These are phyloP conservation scores for Garrulus glandarius DNA, from an alignment of 2,797 vertebrate genomes.

Conservation along the genomic window DNA sequence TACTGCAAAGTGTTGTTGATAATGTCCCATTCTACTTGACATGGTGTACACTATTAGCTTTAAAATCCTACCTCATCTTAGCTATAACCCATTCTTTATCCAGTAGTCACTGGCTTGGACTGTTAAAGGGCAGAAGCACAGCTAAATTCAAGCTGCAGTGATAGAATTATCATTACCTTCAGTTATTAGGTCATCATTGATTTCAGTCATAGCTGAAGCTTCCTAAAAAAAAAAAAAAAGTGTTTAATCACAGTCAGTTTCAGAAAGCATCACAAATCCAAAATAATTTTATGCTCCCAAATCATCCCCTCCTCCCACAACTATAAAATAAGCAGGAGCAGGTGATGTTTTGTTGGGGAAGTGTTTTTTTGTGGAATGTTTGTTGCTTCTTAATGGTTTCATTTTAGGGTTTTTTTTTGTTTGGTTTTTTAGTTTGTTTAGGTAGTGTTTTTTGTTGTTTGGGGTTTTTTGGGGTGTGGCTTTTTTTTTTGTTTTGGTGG, in stretches of 20 bases:
- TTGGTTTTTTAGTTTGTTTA: neutral
- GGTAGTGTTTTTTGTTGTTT: too few relatives aligned
- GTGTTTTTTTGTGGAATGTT: neutral
- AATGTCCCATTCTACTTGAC: neutral
- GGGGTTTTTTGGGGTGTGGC: too few relatives aligned
- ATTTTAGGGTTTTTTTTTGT: neutral
- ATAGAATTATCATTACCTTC: conserved; percentile 75
- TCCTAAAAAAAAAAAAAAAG: conserved; percentile 57
- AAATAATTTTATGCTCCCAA: neutral
- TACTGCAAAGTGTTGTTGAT: neutral
- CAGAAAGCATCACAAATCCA: neutral
- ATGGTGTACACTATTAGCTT: neutral
- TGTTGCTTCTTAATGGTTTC: neutral
- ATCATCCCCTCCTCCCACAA: neutral
- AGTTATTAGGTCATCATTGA: conserved; percentile 78
- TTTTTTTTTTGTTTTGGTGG: neutral
- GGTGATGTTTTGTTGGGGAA: neutral
- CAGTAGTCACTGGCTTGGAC: neutral
- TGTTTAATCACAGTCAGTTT: neutral
- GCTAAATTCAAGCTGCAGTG: neutral
- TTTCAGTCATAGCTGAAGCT: conserved; percentile 74
- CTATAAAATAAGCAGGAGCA: neutral
- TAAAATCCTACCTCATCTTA: neutral
- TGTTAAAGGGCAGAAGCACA: neutral
- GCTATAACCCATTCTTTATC: neutral